Conservation (phyloP, 1,140 invertebrate genomes). For the Bradynema listronoti region DNA sequence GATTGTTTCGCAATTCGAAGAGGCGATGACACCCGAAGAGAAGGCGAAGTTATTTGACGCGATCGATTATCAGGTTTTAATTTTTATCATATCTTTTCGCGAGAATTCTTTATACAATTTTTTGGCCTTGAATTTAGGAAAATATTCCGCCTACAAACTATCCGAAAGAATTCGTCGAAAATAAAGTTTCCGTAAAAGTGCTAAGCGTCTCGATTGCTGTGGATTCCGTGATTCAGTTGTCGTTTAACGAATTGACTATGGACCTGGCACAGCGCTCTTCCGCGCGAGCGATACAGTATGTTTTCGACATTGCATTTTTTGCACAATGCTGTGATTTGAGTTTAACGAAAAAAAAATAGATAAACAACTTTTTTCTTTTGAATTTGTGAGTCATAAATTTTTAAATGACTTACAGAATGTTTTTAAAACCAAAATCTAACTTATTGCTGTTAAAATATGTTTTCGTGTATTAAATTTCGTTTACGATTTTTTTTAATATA, state of each 20-base stretch:
- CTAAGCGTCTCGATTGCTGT: slow-evolving; percentile 41
- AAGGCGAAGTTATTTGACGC: slow-evolving; percentile 84
- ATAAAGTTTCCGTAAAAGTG: slow-evolving; percentile 44
- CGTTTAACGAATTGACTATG: slow-evolving; percentile 66
- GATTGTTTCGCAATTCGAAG: slow-evolving; percentile 37
- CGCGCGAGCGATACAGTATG: slow-evolving; percentile 66
- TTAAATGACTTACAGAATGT: no score
- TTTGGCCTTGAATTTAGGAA: slow-evolving; percentile 38
- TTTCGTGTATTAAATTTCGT: no score
- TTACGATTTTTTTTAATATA: no score
- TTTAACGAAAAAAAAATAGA: no score
- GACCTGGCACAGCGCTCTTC: slow-evolving; percentile 70
- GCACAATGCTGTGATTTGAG: no score
- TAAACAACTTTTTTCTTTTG: no score
- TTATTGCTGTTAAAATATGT: no score
- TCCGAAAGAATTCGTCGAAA: slow-evolving; percentile 56
- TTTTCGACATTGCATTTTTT: no score
- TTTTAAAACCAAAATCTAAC: no score
- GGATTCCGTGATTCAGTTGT: slow-evolving; percentile 56
- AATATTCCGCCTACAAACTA: slow-evolving; percentile 58
- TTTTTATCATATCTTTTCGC: background rate
- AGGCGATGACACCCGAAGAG: slow-evolving; percentile 80
- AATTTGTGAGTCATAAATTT: no score
- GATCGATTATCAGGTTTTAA: slow-evolving; percentile 84
- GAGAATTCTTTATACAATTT: slow-evolving; percentile 5